phyloP scores from a whole-genome alignment of 2,888 invertebrate genomes.

The Fabriciana adippe region DNA sequence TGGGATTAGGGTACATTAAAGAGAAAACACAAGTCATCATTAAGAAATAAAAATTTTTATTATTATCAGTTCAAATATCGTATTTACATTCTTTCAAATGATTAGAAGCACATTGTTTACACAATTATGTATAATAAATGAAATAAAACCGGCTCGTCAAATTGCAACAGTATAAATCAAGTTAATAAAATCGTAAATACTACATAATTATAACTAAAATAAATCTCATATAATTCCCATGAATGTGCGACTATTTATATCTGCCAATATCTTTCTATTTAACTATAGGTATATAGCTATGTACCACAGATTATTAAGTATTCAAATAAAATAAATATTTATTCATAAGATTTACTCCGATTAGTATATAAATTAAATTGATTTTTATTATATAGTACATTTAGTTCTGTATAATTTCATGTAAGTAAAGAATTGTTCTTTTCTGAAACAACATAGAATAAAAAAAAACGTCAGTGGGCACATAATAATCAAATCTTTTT shows the following conservation, averaged over 20 bases:
- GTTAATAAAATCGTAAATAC: slow-evolving; percentile 59
- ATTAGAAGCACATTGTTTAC: slow-evolving; percentile 81
- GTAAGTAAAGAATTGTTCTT: too few species aligned
- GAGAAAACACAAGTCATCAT: slow-evolving; percentile 59
- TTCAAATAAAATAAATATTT: too few species aligned
- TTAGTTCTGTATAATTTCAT: too few species aligned
- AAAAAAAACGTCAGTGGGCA: too few species aligned
- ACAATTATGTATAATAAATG: slow-evolving; percentile 57
- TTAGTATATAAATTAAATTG: too few species aligned
- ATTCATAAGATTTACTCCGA: too few species aligned
- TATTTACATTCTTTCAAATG: slow-evolving; percentile 82
- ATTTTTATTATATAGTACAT: too few species aligned
- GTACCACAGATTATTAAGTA: too few species aligned
- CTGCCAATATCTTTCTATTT: slow-evolving; percentile 22
- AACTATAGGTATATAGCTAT: too few species aligned
- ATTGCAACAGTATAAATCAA: slow-evolving; percentile 48
- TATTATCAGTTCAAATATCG: slow-evolving; percentile 84
- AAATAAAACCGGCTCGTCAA: slow-evolving; percentile 57
- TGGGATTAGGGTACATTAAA: neutral
- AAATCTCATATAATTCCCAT: slow-evolving; percentile 45
- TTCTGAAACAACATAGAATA: too few species aligned
- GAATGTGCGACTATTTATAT: slow-evolving; percentile 28
- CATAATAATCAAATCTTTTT: too few species aligned
- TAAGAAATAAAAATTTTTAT: slow-evolving; percentile 82
- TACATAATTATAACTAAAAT: slow-evolving; percentile 50